Evolutionary conservation across 1,140 invertebrate genomes (phyloP).

Genomic region (Drosophila azteca): DNA sequence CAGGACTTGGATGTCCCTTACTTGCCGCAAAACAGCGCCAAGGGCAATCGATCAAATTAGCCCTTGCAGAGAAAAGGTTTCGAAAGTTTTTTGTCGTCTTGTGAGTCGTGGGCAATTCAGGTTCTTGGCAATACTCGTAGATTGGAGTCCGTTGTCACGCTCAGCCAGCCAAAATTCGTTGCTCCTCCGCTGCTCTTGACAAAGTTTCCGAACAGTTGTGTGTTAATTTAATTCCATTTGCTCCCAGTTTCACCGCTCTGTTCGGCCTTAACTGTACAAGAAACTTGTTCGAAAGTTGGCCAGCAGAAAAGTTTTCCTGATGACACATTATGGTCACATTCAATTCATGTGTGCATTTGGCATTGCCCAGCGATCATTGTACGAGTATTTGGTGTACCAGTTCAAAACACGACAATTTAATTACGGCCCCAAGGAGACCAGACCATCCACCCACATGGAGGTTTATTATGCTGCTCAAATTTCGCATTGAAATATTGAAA

Average conservation of each 20-base stretch:
- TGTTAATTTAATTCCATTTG: slow-evolving; percentile 65
- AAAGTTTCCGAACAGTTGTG: slow-evolving; percentile 51
- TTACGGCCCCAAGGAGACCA: slow-evolving; percentile 15
- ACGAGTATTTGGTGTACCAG: slow-evolving; percentile 9
- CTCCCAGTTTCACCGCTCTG: slow-evolving; percentile 55
- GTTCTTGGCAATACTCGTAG: slow-evolving; percentile 24
- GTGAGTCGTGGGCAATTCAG: neutral
- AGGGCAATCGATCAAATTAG: slow-evolving; percentile 56
- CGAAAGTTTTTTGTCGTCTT: slow-evolving; percentile 33
- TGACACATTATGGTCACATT: slow-evolving; percentile 52
- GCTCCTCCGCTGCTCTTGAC: slow-evolving; percentile 10
- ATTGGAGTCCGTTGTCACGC: slow-evolving; percentile 28
- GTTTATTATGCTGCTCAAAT: slow-evolving; percentile 8
- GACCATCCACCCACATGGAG: neutral
- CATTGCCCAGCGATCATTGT: neutral
- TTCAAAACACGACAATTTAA: slow-evolving; percentile 30
- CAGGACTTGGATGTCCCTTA: neutral
- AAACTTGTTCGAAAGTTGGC: slow-evolving; percentile 45
- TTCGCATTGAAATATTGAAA: neutral
- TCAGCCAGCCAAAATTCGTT: slow-evolving; percentile 3
- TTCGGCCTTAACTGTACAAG: slow-evolving; percentile 43
- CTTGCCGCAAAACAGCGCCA: slow-evolving; percentile 7
- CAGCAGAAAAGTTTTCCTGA: slow-evolving; percentile 41
- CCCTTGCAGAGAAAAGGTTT: slow-evolving; percentile 43
- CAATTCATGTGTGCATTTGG: slow-evolving; percentile 19